These are phyloP conservation scores for Argya squamiceps DNA, from an alignment of 2,797 vertebrate species.

Conservation along the genomic window DNA sequence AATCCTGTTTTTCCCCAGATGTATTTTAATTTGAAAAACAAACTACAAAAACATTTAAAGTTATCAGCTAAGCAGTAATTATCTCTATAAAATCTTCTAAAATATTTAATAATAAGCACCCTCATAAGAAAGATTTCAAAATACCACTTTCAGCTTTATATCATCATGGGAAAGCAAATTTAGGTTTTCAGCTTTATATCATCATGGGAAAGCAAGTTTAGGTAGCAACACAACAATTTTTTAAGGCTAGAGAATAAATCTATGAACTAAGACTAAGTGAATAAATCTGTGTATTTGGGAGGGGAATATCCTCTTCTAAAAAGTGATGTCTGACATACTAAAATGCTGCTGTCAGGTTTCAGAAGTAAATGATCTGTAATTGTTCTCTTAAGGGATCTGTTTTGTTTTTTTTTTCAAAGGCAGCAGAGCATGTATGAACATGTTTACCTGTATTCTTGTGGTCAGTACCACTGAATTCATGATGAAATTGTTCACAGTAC, in stretches of 20 bases:
- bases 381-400: background rate
- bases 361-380: background rate
- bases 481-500: background rate
- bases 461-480: background rate
- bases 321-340: background rate
- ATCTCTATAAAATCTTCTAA: background rate
- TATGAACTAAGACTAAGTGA: background rate
- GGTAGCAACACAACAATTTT: background rate
- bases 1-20: rapidly evolving
- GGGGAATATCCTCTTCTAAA: background rate
- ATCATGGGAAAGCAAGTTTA: background rate
- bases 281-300: background rate
- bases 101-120: background rate
- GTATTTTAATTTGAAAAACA: background rate
- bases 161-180: background rate
- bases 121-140: background rate
- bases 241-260: background rate
- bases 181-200: background rate
- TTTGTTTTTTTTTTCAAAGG: background rate
- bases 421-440: background rate
- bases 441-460: background rate
- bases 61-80: background rate
- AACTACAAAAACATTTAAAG: background rate
- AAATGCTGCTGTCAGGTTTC: background rate
- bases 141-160: background rate